These are phyloP conservation scores for Dicranocentrus wangi DNA, from an alignment of 2,888 invertebrate genomes.

Conservation along the genomic window DNA sequence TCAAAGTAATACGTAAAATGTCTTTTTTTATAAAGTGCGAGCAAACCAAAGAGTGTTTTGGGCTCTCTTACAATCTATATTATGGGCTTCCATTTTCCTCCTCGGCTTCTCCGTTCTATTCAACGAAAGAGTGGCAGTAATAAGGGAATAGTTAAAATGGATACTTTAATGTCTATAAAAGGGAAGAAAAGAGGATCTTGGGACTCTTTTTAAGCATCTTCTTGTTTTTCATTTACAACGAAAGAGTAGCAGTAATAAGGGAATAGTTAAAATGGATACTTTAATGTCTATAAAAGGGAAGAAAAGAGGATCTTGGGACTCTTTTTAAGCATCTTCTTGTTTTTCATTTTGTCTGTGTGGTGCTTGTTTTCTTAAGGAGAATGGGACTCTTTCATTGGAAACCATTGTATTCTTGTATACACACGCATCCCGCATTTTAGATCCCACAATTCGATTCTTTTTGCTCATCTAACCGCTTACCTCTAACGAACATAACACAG, in stretches of 20 bases:
- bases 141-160: slow-evolving; percentile 23
- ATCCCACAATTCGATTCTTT: slow-evolving; percentile 19
- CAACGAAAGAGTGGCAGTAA: slow-evolving; percentile 10
- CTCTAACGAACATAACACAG: too few relatives aligned
- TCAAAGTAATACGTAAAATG: background rate
- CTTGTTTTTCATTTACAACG: slow-evolving; percentile 17
- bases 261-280: slow-evolving; percentile 31
- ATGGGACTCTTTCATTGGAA: slow-evolving; percentile 20
- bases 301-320: slow-evolving; percentile 54
- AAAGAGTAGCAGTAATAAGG: too few relatives aligned
- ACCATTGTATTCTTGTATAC: slow-evolving; percentile 21
- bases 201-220: slow-evolving; percentile 45
- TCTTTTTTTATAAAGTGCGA: background rate
- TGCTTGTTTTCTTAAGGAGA: background rate
- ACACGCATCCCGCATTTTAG: background rate
- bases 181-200: slow-evolving; percentile 52
- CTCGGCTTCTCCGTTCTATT: background rate
- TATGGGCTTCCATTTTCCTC: background rate
- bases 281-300: slow-evolving; percentile 41
- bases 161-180: slow-evolving; percentile 42
- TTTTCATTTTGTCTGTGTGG: slow-evolving; percentile 22
- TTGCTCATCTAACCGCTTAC: slow-evolving; percentile 3
- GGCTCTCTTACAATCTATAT: slow-evolving; percentile 1
- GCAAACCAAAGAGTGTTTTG: background rate
- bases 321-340: slow-evolving; percentile 34